A percentile compares a stretch with the other conserved stretches of the same genome.
These are phyloP conservation scores for Dunckerocampus dactyliophorus DNA, from an alignment of 2,113 vertebrate genomes.

Conservation along the genomic window DNA sequence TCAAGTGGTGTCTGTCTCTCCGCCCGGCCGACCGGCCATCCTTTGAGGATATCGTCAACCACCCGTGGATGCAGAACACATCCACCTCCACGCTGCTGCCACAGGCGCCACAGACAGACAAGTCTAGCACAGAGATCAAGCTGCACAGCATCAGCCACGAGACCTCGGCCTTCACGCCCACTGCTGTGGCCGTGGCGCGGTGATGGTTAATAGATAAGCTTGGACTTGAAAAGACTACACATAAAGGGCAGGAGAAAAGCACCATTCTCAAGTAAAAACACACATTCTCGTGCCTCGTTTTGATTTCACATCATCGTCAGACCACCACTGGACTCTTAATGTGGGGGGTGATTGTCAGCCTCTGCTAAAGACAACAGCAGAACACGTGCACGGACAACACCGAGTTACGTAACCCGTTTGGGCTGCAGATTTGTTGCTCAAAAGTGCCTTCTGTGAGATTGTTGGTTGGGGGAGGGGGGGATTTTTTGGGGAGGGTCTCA, in stretches of 20 bases:
- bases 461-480: conserved; percentile 8
- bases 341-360: conserved; percentile 6
- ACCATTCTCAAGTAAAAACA: neutral
- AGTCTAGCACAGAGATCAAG: conserved; percentile 76
- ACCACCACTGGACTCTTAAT: conserved; percentile 23
- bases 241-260: neutral
- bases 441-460: conserved; percentile 65
- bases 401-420: conserved; percentile 32
- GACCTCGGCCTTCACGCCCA: conserved; percentile 55
- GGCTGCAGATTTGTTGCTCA: conserved; percentile 1
- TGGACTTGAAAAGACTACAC: conserved; percentile 3
- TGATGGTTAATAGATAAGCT: conserved; percentile 33
- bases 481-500: conserved; percentile 1
- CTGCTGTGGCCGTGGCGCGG: conserved; percentile 50
- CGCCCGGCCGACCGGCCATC: conserved; percentile 86
- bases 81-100: conserved; percentile 56
- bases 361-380: conserved; percentile 1
- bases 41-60: conserved; percentile 89
- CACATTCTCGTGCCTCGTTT: conserved; percentile 4
- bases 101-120: conserved; percentile 43
- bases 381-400: conserved; percentile 1
- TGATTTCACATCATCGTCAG: conserved; percentile 16
- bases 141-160: conserved; percentile 85
- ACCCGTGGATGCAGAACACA: conserved; percentile 86
- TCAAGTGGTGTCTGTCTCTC: conserved; percentile 85